phyloP scores from a whole-genome alignment of 2,797 vertebrate genomes.

The Malurus splendens region DNA sequence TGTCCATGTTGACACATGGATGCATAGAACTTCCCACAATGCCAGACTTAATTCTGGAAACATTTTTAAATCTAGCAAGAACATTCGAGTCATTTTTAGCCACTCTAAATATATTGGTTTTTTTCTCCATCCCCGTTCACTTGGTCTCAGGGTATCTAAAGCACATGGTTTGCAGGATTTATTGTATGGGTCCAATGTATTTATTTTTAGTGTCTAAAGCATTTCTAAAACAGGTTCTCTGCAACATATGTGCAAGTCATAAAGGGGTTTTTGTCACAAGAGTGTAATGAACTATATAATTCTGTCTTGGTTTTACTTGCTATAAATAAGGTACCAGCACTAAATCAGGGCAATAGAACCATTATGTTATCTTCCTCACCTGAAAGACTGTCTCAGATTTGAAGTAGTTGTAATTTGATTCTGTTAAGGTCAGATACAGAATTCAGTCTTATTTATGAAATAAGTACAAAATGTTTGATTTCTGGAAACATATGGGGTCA shows the following conservation, averaged over 20 bases:
- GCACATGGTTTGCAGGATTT: neutral
- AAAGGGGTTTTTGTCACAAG: neutral
- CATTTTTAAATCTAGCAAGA: neutral
- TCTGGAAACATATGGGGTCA: neutral
- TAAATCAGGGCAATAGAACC: neutral
- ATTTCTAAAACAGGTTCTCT: slow-evolving; percentile 31
- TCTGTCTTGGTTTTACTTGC: slow-evolving; percentile 2
- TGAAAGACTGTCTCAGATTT: neutral
- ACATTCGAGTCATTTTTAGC: neutral
- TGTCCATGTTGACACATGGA: neutral
- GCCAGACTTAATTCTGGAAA: neutral
- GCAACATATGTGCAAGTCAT: slow-evolving; percentile 33
- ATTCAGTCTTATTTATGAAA: neutral
- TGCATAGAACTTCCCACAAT: neutral
- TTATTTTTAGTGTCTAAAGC: slow-evolving; percentile 19
- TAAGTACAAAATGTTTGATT: neutral
- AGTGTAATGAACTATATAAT: neutral
- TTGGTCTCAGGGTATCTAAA: neutral
- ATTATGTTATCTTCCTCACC: neutral
- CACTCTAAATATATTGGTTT: neutral
- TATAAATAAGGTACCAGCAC: neutral
- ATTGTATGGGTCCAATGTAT: neutral
- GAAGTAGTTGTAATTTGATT: neutral
- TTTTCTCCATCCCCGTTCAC: neutral
- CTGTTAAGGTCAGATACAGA: neutral